Evolutionary conservation across 2,113 vertebrate genomes (phyloP), one percentile per base, ranked within the genome.

Genomic region (Lasiurus cinereus): DNA sequence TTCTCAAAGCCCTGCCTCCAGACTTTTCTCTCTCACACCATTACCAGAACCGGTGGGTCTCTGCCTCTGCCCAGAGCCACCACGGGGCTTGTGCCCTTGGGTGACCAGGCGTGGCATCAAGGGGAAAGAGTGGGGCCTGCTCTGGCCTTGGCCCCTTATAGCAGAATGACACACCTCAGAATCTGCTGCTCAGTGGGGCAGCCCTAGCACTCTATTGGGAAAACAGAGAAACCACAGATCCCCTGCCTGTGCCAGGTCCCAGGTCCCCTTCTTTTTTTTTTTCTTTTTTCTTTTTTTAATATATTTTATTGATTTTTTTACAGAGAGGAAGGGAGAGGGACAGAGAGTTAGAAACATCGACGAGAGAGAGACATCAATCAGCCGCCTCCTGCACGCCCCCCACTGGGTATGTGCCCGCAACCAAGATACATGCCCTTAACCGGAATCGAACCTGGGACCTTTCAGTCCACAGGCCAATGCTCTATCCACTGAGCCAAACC

Each of bases 41-140:
- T 33, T 39, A 29, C 84, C 21, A 62, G n/a, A 24, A 66, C 39
- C 64, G 69, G 39, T 31, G 15, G 21, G 36, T 36, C 18, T 52
- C 15, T 52, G 50, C 16, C 52, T 14, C 12, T 36, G 43, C 66
- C 48, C 27, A 29, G 39, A 56, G 73, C 62, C 46, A 84, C 52
- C 72, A 59, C 1, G 16, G n/a, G 77, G 15, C 64, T 54, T 24
- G 72, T 36, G 69, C 97, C 96, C 94, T 94, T 95, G 96, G 92
- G 92, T 93, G 94, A 62, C 90, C 54, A 92, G 22, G 48, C 54
- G 15, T n/a, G 50, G 36, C 46, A 69, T 39, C 11, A 11, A n/a
- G 27, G 50, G 56, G 39, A 52, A 74, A 24, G 50, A 1, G 33
- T 3, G 3, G 27, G 29, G 16, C 9, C 29, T 1, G 33, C 52